Percentiles rank a stretch among this genome's conserved stretches.
These are phyloP conservation scores for Lydus trimaculatus DNA, from an alignment of 2,888 invertebrate species.

Conservation along the genomic window DNA sequence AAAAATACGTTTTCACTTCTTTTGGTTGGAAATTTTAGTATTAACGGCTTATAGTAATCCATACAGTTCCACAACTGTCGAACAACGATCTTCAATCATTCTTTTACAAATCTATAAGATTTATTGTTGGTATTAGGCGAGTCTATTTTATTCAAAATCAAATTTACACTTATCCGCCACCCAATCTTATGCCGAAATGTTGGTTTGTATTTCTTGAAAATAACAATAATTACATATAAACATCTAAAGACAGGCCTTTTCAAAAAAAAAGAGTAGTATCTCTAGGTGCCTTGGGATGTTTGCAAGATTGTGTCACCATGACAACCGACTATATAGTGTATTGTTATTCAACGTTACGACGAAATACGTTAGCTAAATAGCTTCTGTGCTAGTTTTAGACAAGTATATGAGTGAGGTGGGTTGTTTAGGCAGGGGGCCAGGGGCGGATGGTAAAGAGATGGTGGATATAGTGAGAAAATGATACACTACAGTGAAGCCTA, in stretches of 20 bases:
- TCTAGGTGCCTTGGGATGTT: not conserved
- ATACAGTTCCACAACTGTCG: too few relatives aligned
- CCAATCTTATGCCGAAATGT: too few relatives aligned
- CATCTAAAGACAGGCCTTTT: not conserved
- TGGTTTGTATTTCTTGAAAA: too few relatives aligned
- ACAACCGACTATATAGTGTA: slow-evolving; percentile 20
- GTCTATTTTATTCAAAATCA: too few relatives aligned
- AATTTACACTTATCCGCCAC: too few relatives aligned
- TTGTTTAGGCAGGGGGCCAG: too few relatives aligned
- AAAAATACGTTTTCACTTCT: too few relatives aligned
- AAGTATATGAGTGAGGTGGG: not conserved
- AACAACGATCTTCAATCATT: not conserved
- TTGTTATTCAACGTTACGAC: slow-evolving; percentile 23
- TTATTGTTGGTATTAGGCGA: too few relatives aligned
- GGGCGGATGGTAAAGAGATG: not conserved
- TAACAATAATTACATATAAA: too few relatives aligned
- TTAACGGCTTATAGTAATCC: too few relatives aligned
- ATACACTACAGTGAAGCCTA: not conserved
- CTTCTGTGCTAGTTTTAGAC: slow-evolving; percentile 8
- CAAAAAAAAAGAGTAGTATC: not conserved
- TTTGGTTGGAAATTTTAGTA: too few relatives aligned
- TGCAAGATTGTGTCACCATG: slow-evolving; percentile 19
- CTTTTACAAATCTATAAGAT: too few relatives aligned
- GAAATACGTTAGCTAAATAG: slow-evolving; percentile 28
- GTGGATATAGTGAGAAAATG: not conserved